Evolutionary conservation across 1,140 invertebrate species (phyloP), one percentile per base, ranked within the genome.

Genomic region (Manduca sexta): DNA sequence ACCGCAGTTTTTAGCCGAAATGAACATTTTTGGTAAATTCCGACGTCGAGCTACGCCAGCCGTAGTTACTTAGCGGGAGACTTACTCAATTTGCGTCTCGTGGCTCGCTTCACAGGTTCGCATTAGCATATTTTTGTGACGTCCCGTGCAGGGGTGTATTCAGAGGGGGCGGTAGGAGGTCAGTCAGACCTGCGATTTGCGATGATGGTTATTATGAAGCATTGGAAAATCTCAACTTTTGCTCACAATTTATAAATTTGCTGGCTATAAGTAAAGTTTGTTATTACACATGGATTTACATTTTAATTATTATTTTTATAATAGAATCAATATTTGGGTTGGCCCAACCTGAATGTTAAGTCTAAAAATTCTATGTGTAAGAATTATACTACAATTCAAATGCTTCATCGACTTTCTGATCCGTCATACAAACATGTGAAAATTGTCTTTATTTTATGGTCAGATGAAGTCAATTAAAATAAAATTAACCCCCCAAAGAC

Each of bases 101-200:
- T 52, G 61, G 42, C 62, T 11, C 65, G 54, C 56, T 56, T 57
- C 59, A 59, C 57, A 62, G 56, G 59, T 18, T 56, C 52, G 46
- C 52, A 77, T 81, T 77, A 73, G 58, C 77, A 81, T 78, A 81
- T 77, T 77, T 73, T 72, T 58, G 59, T 60, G 56, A 64, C 62
- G 55, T 45, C 56, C 52, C 61, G 48, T 56, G 55, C 52, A 60
- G 50, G 70, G 65, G 8, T 8, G 17, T 10, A 14, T 26, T 72
- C 73, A 78, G 78, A 77, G 73, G 70, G 60, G 49, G 58, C 3
- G 4, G 10, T 1, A 14, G 35, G 35, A 14, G 14, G n/a, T n/a
- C 30, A n/a, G 8, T 8, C 12, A 4, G 30, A 31, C 30, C 1
- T 2, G 12, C 8, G 12, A 10, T 31, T 31, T 10, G 14, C 10